Evolutionary conservation across 2,113 vertebrate species (phyloP).

Genomic region (Stigmatopora nigra): DNA sequence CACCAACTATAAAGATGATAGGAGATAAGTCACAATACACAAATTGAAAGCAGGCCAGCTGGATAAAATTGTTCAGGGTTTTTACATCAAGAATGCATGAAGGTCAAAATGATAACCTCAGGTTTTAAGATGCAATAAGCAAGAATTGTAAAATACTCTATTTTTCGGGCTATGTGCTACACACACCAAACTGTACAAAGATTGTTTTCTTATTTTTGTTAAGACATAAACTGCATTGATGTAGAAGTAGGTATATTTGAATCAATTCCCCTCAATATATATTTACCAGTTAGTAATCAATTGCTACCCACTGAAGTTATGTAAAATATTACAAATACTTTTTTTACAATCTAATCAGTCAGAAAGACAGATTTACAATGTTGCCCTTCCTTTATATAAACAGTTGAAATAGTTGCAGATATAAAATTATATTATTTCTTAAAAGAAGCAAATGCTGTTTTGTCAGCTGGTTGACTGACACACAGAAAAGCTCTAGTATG

Average conservation of each 20-base stretch:
- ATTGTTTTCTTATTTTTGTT: too few relatives aligned
- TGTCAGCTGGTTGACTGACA: constrained; percentile 20
- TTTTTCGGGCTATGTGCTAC: too few relatives aligned
- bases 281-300: too few relatives aligned
- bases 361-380: neutral
- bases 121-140: too few relatives aligned
- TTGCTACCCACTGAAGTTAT: too few relatives aligned
- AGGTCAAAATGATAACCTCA: too few relatives aligned
- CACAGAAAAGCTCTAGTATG: constrained; percentile 24
- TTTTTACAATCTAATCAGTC: neutral
- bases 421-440: neutral
- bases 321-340: neutral
- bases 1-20: neutral
- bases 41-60: neutral
- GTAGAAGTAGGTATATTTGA: too few relatives aligned
- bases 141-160: too few relatives aligned
- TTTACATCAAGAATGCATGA: neutral
- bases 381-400: neutral
- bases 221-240: too few relatives aligned
- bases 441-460: constrained; percentile 4
- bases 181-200: too few relatives aligned
- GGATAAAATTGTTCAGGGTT: neutral
- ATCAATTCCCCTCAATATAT: too few relatives aligned
- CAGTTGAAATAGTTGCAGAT: neutral
- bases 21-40: neutral